These are phyloP conservation scores for Tipula helvola DNA, from an alignment of 2,888 invertebrate species.

Conservation along the genomic window DNA sequence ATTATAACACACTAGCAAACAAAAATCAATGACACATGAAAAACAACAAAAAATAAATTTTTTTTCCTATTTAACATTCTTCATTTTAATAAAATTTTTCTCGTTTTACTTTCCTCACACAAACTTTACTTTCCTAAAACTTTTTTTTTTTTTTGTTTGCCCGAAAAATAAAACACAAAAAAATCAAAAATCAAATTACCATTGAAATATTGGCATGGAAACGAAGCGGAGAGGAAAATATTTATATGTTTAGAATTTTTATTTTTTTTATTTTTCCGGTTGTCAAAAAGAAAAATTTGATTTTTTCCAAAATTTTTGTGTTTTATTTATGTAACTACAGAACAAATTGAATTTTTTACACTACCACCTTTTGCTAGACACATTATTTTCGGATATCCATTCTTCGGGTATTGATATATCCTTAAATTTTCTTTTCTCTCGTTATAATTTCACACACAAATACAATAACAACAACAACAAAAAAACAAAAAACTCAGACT, in stretches of 20 bases:
- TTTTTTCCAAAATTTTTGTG: background rate
- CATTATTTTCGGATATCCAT: background rate
- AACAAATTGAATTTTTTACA: background rate
- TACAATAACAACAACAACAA: background rate
- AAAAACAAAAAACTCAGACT: background rate
- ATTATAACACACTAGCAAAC: background rate
- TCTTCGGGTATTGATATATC: background rate
- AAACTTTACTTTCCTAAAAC: background rate
- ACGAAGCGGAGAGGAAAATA: background rate
- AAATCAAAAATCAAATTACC: background rate
- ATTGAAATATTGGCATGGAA: background rate
- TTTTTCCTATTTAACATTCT: background rate
- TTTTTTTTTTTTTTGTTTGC: background rate
- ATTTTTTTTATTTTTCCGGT: background rate
- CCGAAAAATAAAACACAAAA: background rate
- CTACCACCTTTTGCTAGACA: background rate
- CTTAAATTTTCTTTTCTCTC: background rate
- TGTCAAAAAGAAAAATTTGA: background rate
- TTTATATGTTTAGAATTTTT: background rate
- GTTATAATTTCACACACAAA: background rate
- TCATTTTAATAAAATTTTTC: background rate
- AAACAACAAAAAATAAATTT: background rate
- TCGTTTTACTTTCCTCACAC: background rate
- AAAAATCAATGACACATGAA: background rate
- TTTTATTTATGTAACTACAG: background rate